These are phyloP conservation scores for Tetramorium alpestre DNA, from an alignment of 1,140 invertebrate genomes.

Conservation along the genomic window DNA sequence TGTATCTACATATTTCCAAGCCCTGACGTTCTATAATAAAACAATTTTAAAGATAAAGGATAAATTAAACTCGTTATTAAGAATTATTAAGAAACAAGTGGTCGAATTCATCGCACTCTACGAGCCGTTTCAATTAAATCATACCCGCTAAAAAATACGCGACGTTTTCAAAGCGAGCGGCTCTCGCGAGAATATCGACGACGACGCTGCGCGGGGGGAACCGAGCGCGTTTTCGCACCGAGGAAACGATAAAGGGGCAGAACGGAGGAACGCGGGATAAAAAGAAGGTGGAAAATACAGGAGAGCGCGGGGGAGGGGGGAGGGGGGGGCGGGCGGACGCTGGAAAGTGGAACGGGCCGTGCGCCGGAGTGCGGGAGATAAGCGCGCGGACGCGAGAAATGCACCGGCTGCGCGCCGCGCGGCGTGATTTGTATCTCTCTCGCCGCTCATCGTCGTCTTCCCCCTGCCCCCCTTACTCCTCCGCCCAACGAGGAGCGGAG, in stretches of 20 bases:
- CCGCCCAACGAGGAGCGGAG: slow-evolving; percentile 62
- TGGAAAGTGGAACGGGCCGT: slow-evolving; percentile 54
- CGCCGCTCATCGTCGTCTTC: background rate
- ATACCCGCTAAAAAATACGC: background rate
- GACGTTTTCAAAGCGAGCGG: background rate
- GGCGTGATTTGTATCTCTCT: slow-evolving; percentile 61
- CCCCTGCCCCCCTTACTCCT: background rate
- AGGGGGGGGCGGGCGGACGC: background rate
- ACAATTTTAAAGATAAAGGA: background rate
- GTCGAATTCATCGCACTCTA: background rate
- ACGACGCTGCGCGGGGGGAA: background rate
- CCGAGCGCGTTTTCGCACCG: slow-evolving; percentile 11
- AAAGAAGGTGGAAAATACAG: slow-evolving; percentile 23
- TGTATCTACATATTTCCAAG: no score
- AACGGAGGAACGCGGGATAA: slow-evolving; percentile 7
- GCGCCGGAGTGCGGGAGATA: slow-evolving; percentile 66
- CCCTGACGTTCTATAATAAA: no score
- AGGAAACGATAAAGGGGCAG: background rate
- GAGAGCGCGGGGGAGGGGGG: background rate
- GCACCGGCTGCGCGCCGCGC: slow-evolving; percentile 48
- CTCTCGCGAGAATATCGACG: slow-evolving; percentile 8
- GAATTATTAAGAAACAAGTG: background rate
- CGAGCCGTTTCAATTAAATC: background rate
- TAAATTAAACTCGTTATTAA: background rate
- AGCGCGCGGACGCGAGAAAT: slow-evolving; percentile 65